Conservation (phyloP, 2,113 vertebrate genomes). For the Labeo catla region DNA sequence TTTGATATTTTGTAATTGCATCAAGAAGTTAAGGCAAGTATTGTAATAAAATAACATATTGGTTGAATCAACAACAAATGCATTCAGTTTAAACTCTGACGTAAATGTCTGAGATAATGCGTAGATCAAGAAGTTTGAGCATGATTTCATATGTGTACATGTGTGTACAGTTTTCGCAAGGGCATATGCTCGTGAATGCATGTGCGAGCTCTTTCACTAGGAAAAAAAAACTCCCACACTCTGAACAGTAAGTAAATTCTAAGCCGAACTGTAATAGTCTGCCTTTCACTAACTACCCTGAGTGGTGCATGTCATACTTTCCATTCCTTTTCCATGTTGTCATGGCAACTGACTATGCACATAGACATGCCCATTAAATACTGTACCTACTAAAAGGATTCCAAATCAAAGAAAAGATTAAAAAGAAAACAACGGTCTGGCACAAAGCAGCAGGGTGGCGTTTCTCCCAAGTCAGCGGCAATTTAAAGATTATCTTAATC, state of each 20-base stretch:
- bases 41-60: too few relatives aligned
- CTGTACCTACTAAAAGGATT: constrained; percentile 43
- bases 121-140: neutral
- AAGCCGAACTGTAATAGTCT: neutral
- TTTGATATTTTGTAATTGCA: too few relatives aligned
- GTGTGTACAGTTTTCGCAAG: neutral
- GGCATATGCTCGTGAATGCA: neutral
- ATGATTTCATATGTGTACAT: neutral
- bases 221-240: constrained; percentile 21
- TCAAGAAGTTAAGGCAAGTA: too few relatives aligned
- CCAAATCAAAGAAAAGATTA: constrained; percentile 32
- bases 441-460: neutral
- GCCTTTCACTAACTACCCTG: constrained; percentile 11
- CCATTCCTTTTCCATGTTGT: constrained; percentile 18
- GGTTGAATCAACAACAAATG: neutral
- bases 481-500: constrained; percentile 5
- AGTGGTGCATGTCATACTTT: constrained; percentile 9
- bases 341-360: constrained; percentile 46
- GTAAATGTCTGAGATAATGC: neutral
- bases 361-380: constrained; percentile 42
- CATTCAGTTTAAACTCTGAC: neutral
- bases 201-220: neutral
- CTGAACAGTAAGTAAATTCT: neutral
- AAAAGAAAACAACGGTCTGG: constrained; percentile 5
- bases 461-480: neutral